Percentiles rank a stretch among this genome's conserved stretches.
These are phyloP conservation scores for Idaea dimidiata DNA, from an alignment of 2,888 invertebrate species.

Conservation along the genomic window DNA sequence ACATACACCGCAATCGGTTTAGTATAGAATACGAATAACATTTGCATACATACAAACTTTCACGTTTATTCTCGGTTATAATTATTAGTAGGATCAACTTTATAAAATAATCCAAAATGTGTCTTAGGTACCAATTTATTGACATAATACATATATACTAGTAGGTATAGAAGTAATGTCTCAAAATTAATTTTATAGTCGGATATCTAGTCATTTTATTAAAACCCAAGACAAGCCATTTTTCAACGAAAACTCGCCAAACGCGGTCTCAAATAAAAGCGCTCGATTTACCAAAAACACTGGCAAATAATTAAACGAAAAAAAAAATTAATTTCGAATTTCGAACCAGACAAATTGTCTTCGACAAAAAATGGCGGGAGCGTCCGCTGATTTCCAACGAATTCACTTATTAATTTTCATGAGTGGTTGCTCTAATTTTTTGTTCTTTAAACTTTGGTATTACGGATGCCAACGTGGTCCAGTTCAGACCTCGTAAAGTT, in stretches of 20 bases:
- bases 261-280: neutral
- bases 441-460: constrained; percentile 17
- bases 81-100: no score
- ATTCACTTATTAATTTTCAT: constrained; percentile 65
- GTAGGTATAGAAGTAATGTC: no score
- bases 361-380: constrained; percentile 5
- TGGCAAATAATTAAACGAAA: constrained; percentile 1
- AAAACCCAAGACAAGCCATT: no score
- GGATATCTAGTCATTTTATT: no score
- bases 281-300: neutral
- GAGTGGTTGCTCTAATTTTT: constrained; percentile 63
- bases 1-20: no score
- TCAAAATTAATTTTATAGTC: no score
- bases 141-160: no score
- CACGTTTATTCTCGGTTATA: no score
- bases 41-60: no score
- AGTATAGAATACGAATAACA: no score
- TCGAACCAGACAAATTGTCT: constrained; percentile 12
- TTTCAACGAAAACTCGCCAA: neutral
- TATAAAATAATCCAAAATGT: no score
- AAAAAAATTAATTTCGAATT: constrained; percentile 13
- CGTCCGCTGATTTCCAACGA: constrained; percentile 46
- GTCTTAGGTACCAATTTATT: no score
- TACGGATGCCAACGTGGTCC: constrained; percentile 35
- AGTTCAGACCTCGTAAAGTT: constrained; percentile 41